Conservation (phyloP, 2,888 invertebrate species). For the Eupithecia subumbrata region DNA sequence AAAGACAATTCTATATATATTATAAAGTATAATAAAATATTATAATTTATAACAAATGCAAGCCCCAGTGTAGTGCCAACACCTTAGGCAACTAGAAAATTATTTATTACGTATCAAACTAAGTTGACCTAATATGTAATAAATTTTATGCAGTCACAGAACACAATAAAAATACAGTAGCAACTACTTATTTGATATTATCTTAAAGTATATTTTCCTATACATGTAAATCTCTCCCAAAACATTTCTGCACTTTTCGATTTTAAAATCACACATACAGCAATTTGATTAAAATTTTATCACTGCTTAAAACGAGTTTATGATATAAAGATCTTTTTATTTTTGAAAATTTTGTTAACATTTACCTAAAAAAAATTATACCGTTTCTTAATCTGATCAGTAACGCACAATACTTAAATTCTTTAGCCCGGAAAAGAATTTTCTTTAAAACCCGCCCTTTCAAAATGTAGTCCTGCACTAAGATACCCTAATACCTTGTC, state of each 20-base stretch:
- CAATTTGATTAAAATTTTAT: not conserved
- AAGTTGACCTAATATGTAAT: not conserved
- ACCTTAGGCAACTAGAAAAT: not conserved
- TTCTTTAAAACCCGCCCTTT: not conserved
- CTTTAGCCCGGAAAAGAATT: not conserved
- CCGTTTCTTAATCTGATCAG: not conserved
- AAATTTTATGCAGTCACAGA: constrained; percentile 2
- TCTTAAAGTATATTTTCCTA: not conserved
- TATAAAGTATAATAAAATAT: not conserved
- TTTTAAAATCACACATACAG: not conserved
- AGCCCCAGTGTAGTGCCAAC: not conserved
- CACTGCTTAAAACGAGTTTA: not conserved
- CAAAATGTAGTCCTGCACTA: not conserved
- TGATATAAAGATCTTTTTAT: not conserved
- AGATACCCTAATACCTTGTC: not conserved
- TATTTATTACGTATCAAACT: not conserved
- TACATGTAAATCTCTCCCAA: not conserved
- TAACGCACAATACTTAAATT: not conserved
- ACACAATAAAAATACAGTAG: not conserved
- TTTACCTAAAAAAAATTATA: not conserved
- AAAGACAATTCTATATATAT: not conserved
- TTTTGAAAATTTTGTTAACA: not conserved
- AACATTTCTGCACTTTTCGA: not conserved
- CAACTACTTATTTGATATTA: not conserved
- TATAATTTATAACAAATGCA: not conserved